phyloP scores from a whole-genome alignment of 2,888 invertebrate genomes.

The Caenorhabditis auriculariae region DNA sequence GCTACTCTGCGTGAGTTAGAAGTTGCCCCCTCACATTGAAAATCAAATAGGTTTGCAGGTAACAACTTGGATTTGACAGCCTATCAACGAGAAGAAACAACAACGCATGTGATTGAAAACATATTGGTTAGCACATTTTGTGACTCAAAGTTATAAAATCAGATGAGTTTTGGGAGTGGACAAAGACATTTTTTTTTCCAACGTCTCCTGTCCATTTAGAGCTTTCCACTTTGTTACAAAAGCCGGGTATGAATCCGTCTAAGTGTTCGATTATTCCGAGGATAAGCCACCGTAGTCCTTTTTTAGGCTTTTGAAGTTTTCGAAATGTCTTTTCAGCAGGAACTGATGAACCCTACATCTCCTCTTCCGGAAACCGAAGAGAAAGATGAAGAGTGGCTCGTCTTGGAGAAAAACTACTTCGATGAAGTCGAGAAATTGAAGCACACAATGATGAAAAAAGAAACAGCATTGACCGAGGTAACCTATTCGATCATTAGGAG shows the following conservation, averaged over 20 bases:
- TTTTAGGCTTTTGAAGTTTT: not conserved
- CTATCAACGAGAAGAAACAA: too few relatives aligned
- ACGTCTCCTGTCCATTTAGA: too few relatives aligned
- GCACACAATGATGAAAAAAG: constrained; percentile 13
- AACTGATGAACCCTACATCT: constrained; percentile 21
- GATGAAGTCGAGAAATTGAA: constrained; percentile 18
- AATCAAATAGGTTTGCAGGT: too few relatives aligned
- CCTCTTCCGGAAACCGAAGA: constrained; percentile 13
- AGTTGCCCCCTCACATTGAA: not conserved
- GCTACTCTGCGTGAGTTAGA: constrained; percentile 27
- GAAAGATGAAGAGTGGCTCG: constrained; percentile 30
- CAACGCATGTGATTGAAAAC: too few relatives aligned
- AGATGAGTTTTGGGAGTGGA: too few relatives aligned
- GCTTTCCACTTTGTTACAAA: too few relatives aligned
- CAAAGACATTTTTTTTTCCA: too few relatives aligned
- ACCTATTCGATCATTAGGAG: constrained; percentile 3
- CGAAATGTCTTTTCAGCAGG: constrained; percentile 2
- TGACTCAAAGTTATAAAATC: too few relatives aligned
- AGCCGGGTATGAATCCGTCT: too few relatives aligned
- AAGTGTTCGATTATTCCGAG: too few relatives aligned
- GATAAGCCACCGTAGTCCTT: not conserved
- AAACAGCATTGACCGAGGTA: constrained; percentile 14
- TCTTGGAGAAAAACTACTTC: constrained; percentile 20
- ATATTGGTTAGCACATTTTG: too few relatives aligned
- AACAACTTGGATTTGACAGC: too few relatives aligned